Evolutionary conservation across 2,888 invertebrate genomes (phyloP).

Genomic region (Ceriagrion tenellum): DNA sequence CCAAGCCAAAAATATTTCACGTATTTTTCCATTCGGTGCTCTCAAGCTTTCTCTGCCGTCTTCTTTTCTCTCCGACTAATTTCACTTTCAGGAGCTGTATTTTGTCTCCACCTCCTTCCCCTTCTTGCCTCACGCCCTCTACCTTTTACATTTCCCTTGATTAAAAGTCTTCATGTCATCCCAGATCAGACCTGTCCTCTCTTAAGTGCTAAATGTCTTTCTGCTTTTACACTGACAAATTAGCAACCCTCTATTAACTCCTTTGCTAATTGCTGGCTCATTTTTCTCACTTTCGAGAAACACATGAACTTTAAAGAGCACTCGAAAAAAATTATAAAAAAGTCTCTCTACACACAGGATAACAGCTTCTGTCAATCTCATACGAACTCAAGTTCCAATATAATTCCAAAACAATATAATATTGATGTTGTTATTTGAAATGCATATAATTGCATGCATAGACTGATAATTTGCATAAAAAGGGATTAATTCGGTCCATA

Average conservation of each 20-base stretch:
- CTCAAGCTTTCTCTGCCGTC: background rate
- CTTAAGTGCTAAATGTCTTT: background rate
- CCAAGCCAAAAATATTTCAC: background rate
- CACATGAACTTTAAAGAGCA: background rate
- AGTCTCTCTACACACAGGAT: background rate
- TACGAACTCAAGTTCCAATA: too few relatives aligned
- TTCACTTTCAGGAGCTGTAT: background rate
- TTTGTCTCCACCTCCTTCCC: background rate
- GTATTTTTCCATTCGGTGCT: background rate
- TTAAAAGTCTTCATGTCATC: background rate
- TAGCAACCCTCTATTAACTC: background rate
- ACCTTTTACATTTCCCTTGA: background rate
- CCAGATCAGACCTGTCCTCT: background rate
- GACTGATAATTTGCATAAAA: too few relatives aligned
- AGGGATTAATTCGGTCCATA: too few relatives aligned
- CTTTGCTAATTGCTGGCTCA: background rate
- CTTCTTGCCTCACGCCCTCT: background rate
- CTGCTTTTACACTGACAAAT: background rate
- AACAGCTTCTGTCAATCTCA: too few relatives aligned
- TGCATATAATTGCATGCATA: too few relatives aligned
- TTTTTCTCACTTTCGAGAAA: background rate
- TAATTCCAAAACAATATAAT: too few relatives aligned
- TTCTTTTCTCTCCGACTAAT: background rate
- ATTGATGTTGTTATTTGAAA: too few relatives aligned
- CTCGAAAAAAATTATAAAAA: background rate